These are phyloP conservation scores for Nyctereutes procyonoides DNA, from an alignment of 2,113 vertebrate genomes.

Conservation along the genomic window DNA sequence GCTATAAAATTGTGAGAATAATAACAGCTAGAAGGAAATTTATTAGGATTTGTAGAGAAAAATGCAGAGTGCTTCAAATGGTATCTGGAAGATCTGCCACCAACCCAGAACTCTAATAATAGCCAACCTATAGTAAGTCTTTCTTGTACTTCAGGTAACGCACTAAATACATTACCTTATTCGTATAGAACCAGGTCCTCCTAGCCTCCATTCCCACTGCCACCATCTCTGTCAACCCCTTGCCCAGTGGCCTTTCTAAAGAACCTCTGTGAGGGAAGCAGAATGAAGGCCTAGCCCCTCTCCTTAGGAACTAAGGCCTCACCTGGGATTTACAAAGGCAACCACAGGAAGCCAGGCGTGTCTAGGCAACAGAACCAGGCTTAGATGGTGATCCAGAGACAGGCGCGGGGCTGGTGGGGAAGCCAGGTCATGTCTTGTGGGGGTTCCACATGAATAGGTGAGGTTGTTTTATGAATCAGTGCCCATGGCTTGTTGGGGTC, in stretches of 20 bases:
- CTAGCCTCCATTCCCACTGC: not conserved
- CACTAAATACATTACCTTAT: not conserved
- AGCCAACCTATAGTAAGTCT: not conserved
- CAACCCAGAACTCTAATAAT: not conserved
- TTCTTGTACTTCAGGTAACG: not conserved
- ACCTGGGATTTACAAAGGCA: not conserved
- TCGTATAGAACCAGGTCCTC: not conserved
- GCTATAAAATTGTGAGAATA: not conserved
- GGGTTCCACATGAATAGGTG: not conserved
- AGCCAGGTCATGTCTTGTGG: not conserved
- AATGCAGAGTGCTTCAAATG: not conserved
- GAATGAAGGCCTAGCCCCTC: not conserved
- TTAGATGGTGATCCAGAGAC: not conserved
- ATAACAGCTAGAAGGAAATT: too few species aligned
- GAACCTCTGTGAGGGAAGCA: not conserved
- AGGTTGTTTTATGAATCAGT: not conserved
- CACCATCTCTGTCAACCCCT: not conserved
- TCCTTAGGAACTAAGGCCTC: not conserved
- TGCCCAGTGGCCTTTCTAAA: not conserved
- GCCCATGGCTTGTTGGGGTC: not conserved
- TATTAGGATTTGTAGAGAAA: not conserved
- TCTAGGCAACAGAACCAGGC: not conserved
- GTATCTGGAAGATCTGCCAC: not conserved
- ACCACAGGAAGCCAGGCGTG: too few species aligned
- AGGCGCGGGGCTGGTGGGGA: too few species aligned